Evolutionary conservation across 2,888 invertebrate species (phyloP).

Genomic region (Drosophila hamatofila): DNA sequence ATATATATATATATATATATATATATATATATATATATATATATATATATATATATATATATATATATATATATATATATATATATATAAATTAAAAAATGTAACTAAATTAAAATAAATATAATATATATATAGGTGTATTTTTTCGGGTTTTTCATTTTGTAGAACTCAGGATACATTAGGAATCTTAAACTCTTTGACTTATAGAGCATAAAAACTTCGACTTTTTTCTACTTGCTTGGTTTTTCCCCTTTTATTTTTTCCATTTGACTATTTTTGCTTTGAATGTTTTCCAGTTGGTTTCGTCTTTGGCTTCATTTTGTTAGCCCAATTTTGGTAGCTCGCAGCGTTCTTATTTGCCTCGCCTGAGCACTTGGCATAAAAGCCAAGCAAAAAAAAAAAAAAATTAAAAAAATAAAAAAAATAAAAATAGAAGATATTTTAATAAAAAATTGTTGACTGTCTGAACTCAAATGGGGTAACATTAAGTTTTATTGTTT

Average conservation of each 20-base stretch:
- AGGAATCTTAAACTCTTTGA: too few species aligned
- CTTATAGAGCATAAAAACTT: background rate
- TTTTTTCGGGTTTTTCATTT: too few species aligned
- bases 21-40: too few species aligned
- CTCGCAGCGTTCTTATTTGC: slow-evolving; percentile 50
- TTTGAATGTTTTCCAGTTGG: slow-evolving; percentile 55
- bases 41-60: too few species aligned
- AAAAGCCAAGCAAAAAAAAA: slow-evolving; percentile 19
- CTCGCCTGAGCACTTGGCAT: slow-evolving; percentile 50
- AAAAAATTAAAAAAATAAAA: too few species aligned
- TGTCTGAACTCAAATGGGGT: slow-evolving; percentile 16
- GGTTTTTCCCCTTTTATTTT: slow-evolving; percentile 12
- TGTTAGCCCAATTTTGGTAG: slow-evolving; percentile 75
- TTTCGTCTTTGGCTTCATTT: slow-evolving; percentile 67
- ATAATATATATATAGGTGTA: too few species aligned
- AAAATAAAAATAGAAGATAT: slow-evolving; percentile 37
- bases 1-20: too few species aligned
- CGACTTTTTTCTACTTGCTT: slow-evolving; percentile 12
- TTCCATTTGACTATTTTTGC: slow-evolving; percentile 9
- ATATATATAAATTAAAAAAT: too few species aligned
- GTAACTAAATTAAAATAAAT: too few species aligned
- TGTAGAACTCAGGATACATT: too few species aligned
- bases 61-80: too few species aligned
- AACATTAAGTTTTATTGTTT: slow-evolving; percentile 62
- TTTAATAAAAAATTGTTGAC: slow-evolving; percentile 63